These are phyloP conservation scores for Hippocampus mohnikei DNA, from an alignment of 2,113 vertebrate genomes.

Conservation along the genomic window DNA sequence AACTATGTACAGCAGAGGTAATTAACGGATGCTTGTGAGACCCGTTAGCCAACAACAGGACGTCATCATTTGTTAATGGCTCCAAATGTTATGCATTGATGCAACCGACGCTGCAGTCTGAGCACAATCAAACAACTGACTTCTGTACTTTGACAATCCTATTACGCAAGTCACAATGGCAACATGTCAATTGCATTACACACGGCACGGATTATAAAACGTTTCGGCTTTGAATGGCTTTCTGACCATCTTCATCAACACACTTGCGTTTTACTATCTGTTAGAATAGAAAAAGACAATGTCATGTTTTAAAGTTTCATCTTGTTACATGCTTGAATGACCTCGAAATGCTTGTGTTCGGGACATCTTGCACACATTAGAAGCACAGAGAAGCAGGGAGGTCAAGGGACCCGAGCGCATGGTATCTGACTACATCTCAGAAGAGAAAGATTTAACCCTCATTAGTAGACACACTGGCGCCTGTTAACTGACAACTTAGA, in stretches of 20 bases:
- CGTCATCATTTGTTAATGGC: constrained; percentile 13
- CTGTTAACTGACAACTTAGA: too few species aligned
- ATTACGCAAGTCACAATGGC: background rate
- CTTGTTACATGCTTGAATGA: too few species aligned
- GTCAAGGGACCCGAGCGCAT: too few species aligned
- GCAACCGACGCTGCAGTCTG: background rate
- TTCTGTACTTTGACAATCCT: background rate
- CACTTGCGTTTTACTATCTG: constrained; percentile 11
- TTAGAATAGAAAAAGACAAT: too few species aligned
- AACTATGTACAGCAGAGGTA: constrained; percentile 26
- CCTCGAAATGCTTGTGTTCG: too few species aligned
- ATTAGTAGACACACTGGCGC: too few species aligned
- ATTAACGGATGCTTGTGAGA: constrained; percentile 36
- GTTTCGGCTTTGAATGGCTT: background rate
- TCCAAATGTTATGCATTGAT: constrained; percentile 16
- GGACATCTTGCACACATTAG: too few species aligned
- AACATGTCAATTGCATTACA: constrained; percentile 4
- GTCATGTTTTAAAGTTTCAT: too few species aligned
- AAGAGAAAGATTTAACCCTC: too few species aligned
- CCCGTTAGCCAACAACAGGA: constrained; percentile 30
- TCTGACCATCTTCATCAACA: background rate
- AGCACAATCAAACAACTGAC: background rate
- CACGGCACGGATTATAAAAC: background rate
- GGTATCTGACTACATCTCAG: too few species aligned
- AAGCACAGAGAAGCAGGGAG: too few species aligned